Evolutionary conservation across 2,888 invertebrate genomes (phyloP), one percentile per base, ranked within the genome.

Genomic region (Drosophila barbarae): DNA sequence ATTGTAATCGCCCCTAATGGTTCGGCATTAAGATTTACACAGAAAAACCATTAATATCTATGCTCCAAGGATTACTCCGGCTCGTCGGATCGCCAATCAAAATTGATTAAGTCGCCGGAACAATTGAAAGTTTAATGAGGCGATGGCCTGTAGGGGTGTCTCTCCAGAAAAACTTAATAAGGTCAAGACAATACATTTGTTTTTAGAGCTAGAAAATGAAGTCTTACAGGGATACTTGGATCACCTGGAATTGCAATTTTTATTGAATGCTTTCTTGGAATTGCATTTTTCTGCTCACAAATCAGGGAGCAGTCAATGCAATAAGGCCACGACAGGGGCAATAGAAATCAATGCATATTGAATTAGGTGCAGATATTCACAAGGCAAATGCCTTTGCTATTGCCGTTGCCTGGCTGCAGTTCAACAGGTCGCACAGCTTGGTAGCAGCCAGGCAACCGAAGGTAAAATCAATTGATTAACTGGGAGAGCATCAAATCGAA

Each of bases 271-370:
- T 13, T 28, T 15, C 46, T 18, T 5, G 13, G 12, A 52, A 52
- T 34, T n/a, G 54, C 36, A 30, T 53, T 28, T 52, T 35, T 12
- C 47, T 49, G 38, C 26, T 12, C 15, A 60, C 30, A 42, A 54
- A 50, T 46, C 55, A 41, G 36, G 23, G 23, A 52, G 34, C 36
- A 54, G 28, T 28, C 44, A 44, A 64, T 39, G 64, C 55, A 74
- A 63, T 69, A 64, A 65, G 64, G 46, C 47, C 59, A 47, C 47
- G 23, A 32, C 36, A 56, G 54, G 21, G 47, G 38, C 44, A 63
- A 59, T 52, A 47, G 55, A 82, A 64, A 78, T 71, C 84, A 69
- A 78, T 84, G 54, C 50, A 68, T 55, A 71, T 73, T 71, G 53
- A 52, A 65, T 63, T 69, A 68, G 23, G 53, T 55, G 30, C 21